phyloP scores from a whole-genome alignment of 2,797 vertebrate genomes.

The Australoheros facetus region DNA sequence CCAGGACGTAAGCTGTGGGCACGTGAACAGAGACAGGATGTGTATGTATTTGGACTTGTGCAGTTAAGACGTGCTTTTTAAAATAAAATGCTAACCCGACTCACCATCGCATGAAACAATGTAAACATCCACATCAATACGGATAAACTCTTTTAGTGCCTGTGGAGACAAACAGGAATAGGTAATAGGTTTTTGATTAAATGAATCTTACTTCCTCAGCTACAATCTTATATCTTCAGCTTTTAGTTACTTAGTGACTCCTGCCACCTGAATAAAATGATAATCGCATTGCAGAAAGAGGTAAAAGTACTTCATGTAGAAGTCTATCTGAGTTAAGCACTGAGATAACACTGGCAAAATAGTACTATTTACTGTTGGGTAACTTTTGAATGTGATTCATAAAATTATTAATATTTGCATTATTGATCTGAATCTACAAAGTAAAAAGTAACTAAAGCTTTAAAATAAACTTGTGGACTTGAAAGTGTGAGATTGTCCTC shows the following conservation, averaged over 20 bases:
- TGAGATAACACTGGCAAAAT: too few species aligned
- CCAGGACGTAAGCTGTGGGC: conserved; percentile 82
- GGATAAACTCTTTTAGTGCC: conserved; percentile 88
- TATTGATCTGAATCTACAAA: not conserved
- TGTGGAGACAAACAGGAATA: conserved; percentile 64
- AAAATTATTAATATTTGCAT: not conserved
- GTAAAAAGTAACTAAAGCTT: not conserved
- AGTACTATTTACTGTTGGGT: not conserved
- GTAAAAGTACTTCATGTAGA: not conserved
- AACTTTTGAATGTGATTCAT: not conserved
- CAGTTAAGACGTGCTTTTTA: not conserved
- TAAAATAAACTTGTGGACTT: not conserved
- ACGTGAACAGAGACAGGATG: not conserved
- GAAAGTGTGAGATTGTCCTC: too few species aligned
- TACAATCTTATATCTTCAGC: not conserved
- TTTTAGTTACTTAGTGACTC: not conserved
- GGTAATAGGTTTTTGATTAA: not conserved
- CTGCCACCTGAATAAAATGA: not conserved
- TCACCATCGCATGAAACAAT: conserved; percentile 88
- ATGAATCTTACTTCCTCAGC: not conserved
- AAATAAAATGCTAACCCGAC: conserved; percentile 38
- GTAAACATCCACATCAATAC: conserved; percentile 87
- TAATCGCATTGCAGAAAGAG: not conserved
- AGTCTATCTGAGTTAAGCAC: not conserved
- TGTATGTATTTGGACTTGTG: not conserved